Evolutionary conservation across 1,140 invertebrate genomes (phyloP), one percentile per base, ranked within the genome.

Genomic region (Leptopilina clavipes): DNA sequence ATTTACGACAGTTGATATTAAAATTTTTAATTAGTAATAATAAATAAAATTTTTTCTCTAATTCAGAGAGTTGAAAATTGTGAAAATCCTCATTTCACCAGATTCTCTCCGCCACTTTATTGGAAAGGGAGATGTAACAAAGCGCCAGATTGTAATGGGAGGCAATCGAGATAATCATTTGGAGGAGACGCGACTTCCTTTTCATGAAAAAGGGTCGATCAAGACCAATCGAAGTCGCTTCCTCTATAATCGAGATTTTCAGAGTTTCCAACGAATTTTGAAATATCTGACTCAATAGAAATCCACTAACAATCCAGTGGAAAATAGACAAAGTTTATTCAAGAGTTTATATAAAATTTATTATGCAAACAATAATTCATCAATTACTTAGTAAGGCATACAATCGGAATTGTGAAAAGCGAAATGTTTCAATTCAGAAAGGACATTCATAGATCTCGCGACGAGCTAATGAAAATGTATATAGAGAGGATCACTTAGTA

Each of bases 191-290:
- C 22, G 59, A 65, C 59, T 65, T 31, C 25, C 59, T 65, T 65
- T 65, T 65, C 59, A 65, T 65, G 59, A 37, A 59, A 59, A 59
- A 65, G 59, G 56, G 59, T 65, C 59, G 59, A 37, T 65, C 59
- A 31, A 65, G 59, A 65, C 59, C 59, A 65, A 65, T 65, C 22
- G 12, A 65, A 65, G 22, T 65, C 22, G 19, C 22, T 31, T 31
- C 59, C 59, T 31, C 59, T 25, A 65, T 65, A 65, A 65, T 65
- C 59, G 59, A 65, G 59, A 19, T 65, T 65, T 65, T 65, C 25
- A 6, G 22, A 65, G 25, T 65, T 31, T 25, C n/a, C 59, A 22
- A n/a, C 14, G 22, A 7, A 65, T 65, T 65, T 65, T 31, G 25
- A 10, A 65, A 31, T 65, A 31, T 65, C 18, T 12, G 10, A 31